Base-by-base conservation (phyloP, 2,113 vertebrate species). In the Strix uralensis region DNA sequence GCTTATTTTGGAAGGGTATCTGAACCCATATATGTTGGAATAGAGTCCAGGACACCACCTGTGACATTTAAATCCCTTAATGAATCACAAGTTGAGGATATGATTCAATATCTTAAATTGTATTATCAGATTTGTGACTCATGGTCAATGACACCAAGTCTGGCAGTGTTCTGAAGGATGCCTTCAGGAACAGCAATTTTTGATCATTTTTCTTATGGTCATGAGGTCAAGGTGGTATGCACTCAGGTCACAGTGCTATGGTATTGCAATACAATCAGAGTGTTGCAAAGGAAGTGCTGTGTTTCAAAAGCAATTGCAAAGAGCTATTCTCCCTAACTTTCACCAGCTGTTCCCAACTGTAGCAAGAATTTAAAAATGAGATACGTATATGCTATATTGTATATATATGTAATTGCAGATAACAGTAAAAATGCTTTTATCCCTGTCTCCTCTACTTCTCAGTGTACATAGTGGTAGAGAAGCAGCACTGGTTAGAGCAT, bases 1-100 rank as follows among this genome's bases (percentile, higher is more conserved):
- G 63, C 23, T 96, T 91, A 62, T 91, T 96, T 95, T 96, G 94
- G 86, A 97, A 95, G 67, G 21, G 67, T 94, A 55, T 91, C 42
- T 94, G 63, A 88, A 81, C 77, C 74, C 63, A 63, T 59, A 59
- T 66, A 57, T 92, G 59, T 51, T 84, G 86, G 44, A 88, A 90
- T 25, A 51, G 46, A 81, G 59, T 92, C 80, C 67, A 88, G 88
- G 75, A 86, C 30, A 17, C 69, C 46, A 83, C 59, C 71, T 71
- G 63, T 74, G 82, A 75, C 67, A 90, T 86, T 90, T 88, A 95
- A 88, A 92, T 88, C 55, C 51, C 2, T 0, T 83, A 92, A 90
- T 93, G 88, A 97, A 94, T 95, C 85, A 94, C 71, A 82, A 86
- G 59, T 13, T 90, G 42, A 93, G 88, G 88, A 90, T 74, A 74